Conservation (phyloP, 2,888 invertebrate genomes). For the Hirtodrosophila cameraria region DNA sequence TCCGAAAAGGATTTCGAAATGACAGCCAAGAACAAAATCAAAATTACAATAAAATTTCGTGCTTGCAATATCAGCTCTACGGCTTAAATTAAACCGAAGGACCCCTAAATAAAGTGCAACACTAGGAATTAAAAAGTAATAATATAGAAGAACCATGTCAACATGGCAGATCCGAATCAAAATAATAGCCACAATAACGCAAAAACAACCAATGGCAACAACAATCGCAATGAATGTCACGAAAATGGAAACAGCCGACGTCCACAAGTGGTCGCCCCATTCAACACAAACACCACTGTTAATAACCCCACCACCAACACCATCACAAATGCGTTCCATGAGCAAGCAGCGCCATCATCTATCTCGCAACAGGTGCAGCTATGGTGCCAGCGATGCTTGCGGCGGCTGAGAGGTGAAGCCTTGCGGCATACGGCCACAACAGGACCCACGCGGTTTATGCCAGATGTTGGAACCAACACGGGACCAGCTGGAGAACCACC, state of each 20-base stretch:
- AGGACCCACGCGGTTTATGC: slow-evolving; percentile 36
- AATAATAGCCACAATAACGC: slow-evolving; percentile 28
- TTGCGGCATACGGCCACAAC: slow-evolving; percentile 66
- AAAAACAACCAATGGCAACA: slow-evolving; percentile 28
- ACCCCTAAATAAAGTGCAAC: slow-evolving; percentile 6
- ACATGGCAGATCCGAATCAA: slow-evolving; percentile 60
- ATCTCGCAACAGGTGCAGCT: slow-evolving; percentile 33
- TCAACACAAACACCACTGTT: background rate
- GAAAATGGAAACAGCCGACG: background rate
- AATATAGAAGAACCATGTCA: slow-evolving; percentile 45
- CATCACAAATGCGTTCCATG: background rate
- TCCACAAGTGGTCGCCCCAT: background rate
- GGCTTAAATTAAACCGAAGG: background rate
- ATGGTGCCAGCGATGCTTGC: slow-evolving; percentile 48
- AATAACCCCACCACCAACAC: background rate
- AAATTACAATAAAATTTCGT: slow-evolving; percentile 41
- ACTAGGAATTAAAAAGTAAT: background rate
- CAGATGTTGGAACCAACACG: slow-evolving; percentile 22
- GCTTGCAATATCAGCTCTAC: background rate
- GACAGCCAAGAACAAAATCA: slow-evolving; percentile 35
- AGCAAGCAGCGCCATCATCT: background rate
- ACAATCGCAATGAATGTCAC: slow-evolving; percentile 11
- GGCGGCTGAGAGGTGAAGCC: slow-evolving; percentile 45
- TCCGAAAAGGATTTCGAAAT: slow-evolving; percentile 22
- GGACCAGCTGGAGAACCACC: background rate